These are phyloP conservation scores for Nannobrachium achirus DNA, from an alignment of 2,113 vertebrate genomes.

Conservation along the genomic window DNA sequence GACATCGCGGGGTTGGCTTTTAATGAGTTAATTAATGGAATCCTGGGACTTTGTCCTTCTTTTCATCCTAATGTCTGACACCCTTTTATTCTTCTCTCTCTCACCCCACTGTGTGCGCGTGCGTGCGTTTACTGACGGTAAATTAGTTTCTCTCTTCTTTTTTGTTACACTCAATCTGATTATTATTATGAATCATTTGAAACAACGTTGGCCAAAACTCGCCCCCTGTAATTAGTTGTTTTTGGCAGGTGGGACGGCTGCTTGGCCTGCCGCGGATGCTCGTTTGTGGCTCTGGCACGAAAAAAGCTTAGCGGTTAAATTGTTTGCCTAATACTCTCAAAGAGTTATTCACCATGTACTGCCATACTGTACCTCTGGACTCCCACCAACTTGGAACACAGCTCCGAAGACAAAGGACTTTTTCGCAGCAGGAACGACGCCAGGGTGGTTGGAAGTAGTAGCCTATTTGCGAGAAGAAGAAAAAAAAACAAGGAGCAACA, in stretches of 20 bases:
- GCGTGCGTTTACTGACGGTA: constrained; percentile 19
- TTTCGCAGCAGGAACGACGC: too few relatives aligned
- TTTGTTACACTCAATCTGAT: constrained; percentile 55
- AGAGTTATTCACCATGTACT: constrained; percentile 53
- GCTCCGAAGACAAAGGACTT: too few relatives aligned
- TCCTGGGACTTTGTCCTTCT: too few relatives aligned
- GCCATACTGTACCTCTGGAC: constrained; percentile 56
- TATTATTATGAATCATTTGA: constrained; percentile 65
- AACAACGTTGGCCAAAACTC: constrained; percentile 51
- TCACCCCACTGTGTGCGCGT: neutral
- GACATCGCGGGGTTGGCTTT: too few relatives aligned
- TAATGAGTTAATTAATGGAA: too few relatives aligned
- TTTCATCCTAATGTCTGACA: too few relatives aligned
- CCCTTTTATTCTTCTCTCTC: too few relatives aligned
- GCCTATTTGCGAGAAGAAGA: too few relatives aligned
- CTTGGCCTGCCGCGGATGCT: constrained; percentile 57
- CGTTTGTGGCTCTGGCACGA: constrained; percentile 66
- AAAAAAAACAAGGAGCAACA: too few relatives aligned
- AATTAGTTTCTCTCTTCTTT: too few relatives aligned
- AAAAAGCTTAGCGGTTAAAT: constrained; percentile 44
- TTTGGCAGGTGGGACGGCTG: constrained; percentile 59
- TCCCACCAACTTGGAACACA: constrained; percentile 40
- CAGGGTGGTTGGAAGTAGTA: neutral
- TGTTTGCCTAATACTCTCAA: constrained; percentile 69
- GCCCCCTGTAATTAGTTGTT: constrained; percentile 69